Evolutionary conservation across 2,113 vertebrate species (phyloP).

Genomic region (Anas platyrhynchos): DNA sequence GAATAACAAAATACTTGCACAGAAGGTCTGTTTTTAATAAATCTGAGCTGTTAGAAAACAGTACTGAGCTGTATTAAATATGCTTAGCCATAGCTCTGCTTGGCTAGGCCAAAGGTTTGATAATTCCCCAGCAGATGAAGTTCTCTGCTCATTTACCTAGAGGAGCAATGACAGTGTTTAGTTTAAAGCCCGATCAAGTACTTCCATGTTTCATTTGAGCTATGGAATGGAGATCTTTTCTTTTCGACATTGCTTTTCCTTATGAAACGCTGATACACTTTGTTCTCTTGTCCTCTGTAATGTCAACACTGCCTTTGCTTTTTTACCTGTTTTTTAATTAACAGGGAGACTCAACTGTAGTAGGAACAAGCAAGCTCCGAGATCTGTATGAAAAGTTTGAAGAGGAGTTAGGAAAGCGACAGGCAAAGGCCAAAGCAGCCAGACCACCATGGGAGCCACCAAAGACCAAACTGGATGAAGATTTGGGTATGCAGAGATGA

Average conservation of each 20-base stretch:
- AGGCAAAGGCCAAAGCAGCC: conserved; percentile 88
- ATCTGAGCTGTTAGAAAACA: not conserved
- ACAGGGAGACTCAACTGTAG: conserved; percentile 96
- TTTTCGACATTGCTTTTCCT: not conserved
- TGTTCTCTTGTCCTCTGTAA: not conserved
- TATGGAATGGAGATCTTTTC: not conserved
- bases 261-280: not conserved
- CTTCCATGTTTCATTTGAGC: not conserved
- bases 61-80: not conserved
- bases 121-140: not conserved
- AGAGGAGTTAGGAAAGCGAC: conserved; percentile 89
- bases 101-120: not conserved
- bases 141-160: not conserved
- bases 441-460: conserved; percentile 94
- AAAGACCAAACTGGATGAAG: conserved; percentile 94
- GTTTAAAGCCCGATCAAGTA: not conserved
- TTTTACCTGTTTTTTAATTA: not conserved
- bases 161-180: not conserved
- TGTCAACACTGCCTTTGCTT: not conserved
- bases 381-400: conserved; percentile 93
- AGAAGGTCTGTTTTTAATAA: not conserved
- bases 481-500: conserved; percentile 80
- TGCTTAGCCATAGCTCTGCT: not conserved
- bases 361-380: conserved; percentile 93
- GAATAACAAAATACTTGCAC: not conserved